Evolutionary conservation across 2,113 vertebrate species (phyloP).

Genomic region (Oryzias javanicus): DNA sequence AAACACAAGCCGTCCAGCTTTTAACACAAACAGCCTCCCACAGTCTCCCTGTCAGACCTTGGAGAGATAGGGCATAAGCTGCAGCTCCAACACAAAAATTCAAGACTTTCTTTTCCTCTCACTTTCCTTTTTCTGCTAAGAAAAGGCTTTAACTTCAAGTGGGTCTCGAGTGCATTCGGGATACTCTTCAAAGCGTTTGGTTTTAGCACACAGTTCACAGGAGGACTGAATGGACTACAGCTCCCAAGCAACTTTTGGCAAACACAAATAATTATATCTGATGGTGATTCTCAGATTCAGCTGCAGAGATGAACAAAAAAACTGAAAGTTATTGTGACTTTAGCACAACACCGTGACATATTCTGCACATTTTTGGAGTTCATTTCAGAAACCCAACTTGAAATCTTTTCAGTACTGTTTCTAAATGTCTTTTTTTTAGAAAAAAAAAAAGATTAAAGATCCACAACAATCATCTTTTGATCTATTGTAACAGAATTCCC

Average conservation of each 20-base stretch:
- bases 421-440: neutral
- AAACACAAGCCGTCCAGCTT: slow-evolving; percentile 60
- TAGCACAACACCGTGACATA: neutral
- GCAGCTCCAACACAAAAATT: slow-evolving; percentile 41
- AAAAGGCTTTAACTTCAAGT: slow-evolving; percentile 43
- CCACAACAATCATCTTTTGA: too few species aligned
- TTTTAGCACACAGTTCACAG: slow-evolving; percentile 36
- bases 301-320: slow-evolving; percentile 6
- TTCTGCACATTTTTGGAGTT: slow-evolving; percentile 1
- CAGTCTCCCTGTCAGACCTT: slow-evolving; percentile 55
- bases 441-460: neutral
- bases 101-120: slow-evolving; percentile 3
- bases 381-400: neutral
- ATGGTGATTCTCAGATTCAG: slow-evolving; percentile 34
- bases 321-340: neutral
- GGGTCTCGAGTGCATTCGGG: slow-evolving; percentile 41
- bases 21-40: slow-evolving; percentile 61
- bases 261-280: slow-evolving; percentile 31
- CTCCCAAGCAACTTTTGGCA: slow-evolving; percentile 44
- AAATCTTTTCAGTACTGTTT: neutral
- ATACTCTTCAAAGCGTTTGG: slow-evolving; percentile 39
- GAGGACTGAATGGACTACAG: slow-evolving; percentile 42
- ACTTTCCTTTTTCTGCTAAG: slow-evolving; percentile 31
- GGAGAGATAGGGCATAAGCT: slow-evolving; percentile 51
- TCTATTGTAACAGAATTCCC: too few species aligned